A percentile compares a stretch with the other conserved stretches of the same genome.
Evolutionary conservation across 1,140 invertebrate genomes (phyloP).

Genomic region (Hydropsyche tenuis): DNA sequence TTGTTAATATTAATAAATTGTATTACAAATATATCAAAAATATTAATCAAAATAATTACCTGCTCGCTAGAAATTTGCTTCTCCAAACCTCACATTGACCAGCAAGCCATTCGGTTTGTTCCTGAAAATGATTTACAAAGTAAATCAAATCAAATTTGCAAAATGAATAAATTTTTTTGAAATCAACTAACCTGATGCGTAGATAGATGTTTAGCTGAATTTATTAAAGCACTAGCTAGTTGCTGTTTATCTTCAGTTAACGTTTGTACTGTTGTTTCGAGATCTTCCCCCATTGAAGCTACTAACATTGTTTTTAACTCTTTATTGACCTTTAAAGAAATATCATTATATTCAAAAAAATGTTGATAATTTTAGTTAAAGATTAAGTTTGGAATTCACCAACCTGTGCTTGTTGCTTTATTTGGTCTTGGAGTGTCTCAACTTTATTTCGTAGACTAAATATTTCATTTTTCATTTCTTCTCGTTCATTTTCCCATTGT

Average conservation of each 20-base stretch:
- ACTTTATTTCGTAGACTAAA: constrained; percentile 54
- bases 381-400: too few species aligned
- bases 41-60: constrained; percentile 57
- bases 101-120: constrained; percentile 90
- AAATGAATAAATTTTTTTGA: background rate
- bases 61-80: constrained; percentile 93
- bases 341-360: constrained; percentile 1
- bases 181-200: constrained; percentile 71
- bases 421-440: constrained; percentile 58
- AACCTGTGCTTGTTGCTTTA: constrained; percentile 63
- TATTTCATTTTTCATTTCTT: constrained; percentile 57
- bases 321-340: constrained; percentile 77
- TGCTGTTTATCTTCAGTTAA: constrained; percentile 91
- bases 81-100: constrained; percentile 95
- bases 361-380: too few species aligned
- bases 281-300: constrained; percentile 92
- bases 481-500: constrained; percentile 51
- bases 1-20: background rate
- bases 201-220: constrained; percentile 82
- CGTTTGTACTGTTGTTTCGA: constrained; percentile 85
- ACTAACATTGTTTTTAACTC: constrained; percentile 93
- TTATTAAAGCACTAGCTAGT: constrained; percentile 81
- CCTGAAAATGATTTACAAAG: constrained; percentile 57
- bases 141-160: background rate
- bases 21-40: background rate